A percentile compares a stretch with the other conserved stretches of the same genome.
phyloP scores from a whole-genome alignment of 2,113 vertebrate genomes.

The Tetrax tetrax region DNA sequence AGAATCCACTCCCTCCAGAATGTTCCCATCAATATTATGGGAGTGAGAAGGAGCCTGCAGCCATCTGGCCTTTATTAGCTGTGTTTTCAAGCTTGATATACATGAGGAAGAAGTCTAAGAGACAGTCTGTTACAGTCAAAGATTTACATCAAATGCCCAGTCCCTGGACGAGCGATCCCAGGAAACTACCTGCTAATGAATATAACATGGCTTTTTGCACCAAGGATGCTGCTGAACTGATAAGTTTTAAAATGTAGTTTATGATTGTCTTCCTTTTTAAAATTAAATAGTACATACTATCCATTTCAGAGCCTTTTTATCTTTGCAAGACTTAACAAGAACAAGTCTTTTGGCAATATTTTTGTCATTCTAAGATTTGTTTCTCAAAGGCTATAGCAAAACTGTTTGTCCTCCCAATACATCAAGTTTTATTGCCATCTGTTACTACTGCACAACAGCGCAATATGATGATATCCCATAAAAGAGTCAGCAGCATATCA shows the following conservation, averaged over 20 bases:
- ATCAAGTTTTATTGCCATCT: background rate
- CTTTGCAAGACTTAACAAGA: background rate
- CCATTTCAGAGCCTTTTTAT: background rate
- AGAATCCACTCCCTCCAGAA: slow-evolving; percentile 4
- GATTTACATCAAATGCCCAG: background rate
- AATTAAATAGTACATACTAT: background rate
- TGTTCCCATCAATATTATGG: background rate
- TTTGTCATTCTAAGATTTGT: background rate
- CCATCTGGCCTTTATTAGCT: slow-evolving; percentile 69
- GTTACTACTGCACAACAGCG: background rate
- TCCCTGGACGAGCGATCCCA: background rate
- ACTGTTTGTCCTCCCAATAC: background rate
- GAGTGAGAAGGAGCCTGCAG: slow-evolving; percentile 54
- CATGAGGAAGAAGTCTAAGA: slow-evolving; percentile 8
- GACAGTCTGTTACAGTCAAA: background rate
- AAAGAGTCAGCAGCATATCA: background rate
- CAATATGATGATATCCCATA: background rate
- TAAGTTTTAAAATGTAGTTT: background rate
- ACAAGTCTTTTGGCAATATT: background rate
- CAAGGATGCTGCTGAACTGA: background rate
- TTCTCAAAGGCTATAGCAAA: background rate
- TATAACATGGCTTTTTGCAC: background rate
- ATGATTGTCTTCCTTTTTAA: background rate
- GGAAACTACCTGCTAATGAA: slow-evolving; percentile 8
- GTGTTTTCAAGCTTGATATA: background rate